A percentile compares a stretch with the other conserved stretches of the same genome.
These are phyloP conservation scores for Notothenia rossii DNA, from an alignment of 2,113 vertebrate species.

Conservation along the genomic window DNA sequence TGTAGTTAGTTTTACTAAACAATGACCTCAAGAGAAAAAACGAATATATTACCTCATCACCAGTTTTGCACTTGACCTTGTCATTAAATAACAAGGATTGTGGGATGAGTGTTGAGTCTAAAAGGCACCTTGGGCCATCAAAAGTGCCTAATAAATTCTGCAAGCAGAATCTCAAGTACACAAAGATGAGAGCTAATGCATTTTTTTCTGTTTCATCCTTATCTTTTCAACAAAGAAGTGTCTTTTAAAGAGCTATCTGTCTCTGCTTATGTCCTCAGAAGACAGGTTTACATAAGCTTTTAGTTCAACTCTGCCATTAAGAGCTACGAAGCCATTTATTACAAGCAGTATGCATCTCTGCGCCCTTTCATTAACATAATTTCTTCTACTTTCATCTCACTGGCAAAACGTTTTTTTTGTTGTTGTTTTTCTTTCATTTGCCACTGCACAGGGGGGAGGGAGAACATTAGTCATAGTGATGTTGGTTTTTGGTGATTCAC, in stretches of 20 bases:
- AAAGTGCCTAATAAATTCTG: slow-evolving; percentile 12
- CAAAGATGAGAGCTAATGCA: slow-evolving; percentile 24
- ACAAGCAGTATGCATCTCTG: slow-evolving; percentile 20
- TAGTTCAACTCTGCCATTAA: slow-evolving; percentile 23
- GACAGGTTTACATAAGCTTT: slow-evolving; percentile 39
- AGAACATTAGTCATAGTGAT: slow-evolving; percentile 31
- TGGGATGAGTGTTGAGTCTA: neutral
- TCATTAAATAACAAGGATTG: slow-evolving; percentile 17
- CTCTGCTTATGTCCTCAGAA: slow-evolving; percentile 10
- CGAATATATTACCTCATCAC: slow-evolving; percentile 4
- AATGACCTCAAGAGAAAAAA: neutral
- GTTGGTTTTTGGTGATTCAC: slow-evolving; percentile 46
- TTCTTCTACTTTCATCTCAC: slow-evolving; percentile 22
- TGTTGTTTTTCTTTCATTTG: slow-evolving; percentile 37
- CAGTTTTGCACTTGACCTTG: slow-evolving; percentile 5
- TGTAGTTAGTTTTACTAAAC: neutral
- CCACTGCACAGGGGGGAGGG: neutral
- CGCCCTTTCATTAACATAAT: slow-evolving; percentile 42
- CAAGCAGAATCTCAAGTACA: slow-evolving; percentile 24
- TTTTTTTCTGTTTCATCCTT: slow-evolving; percentile 22
- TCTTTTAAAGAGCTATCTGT: slow-evolving; percentile 5
- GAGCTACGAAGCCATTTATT: slow-evolving; percentile 23
- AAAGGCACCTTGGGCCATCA: neutral
- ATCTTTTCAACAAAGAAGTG: neutral
- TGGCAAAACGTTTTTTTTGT: slow-evolving; percentile 11